Percentiles rank a stretch among this genome's conserved stretches.
Conservation (phyloP, 2,113 vertebrate genomes). For the Saccopteryx leptura region DNA sequence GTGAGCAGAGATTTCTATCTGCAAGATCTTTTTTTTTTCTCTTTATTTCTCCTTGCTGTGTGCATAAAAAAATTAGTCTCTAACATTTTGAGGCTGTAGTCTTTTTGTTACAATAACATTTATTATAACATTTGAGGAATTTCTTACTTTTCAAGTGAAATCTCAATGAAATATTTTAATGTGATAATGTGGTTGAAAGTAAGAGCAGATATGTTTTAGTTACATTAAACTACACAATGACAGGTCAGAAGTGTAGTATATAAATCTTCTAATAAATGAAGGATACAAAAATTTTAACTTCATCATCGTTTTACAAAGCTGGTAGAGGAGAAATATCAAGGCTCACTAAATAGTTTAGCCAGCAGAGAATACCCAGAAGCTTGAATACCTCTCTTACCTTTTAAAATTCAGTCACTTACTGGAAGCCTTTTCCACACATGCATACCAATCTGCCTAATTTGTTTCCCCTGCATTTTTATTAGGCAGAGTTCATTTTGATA, state of each 20-base stretch:
- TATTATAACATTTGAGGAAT: background rate
- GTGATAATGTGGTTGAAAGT: background rate
- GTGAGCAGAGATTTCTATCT: background rate
- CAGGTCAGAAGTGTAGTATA: constrained; percentile 69
- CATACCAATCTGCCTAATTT: background rate
- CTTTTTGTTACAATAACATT: background rate
- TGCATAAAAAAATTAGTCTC: background rate
- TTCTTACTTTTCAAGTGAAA: background rate
- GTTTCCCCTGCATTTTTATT: background rate
- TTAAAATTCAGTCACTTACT: no score
- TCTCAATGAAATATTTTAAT: background rate
- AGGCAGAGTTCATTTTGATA: background rate
- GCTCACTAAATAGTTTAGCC: background rate
- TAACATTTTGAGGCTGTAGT: background rate
- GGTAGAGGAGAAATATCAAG: background rate
- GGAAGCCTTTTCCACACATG: background rate
- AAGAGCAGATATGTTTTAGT: background rate
- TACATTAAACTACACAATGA: constrained; percentile 80
- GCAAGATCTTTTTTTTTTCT: background rate
- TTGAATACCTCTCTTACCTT: background rate
- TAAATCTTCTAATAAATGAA: constrained; percentile 77
- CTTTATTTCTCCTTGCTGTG: background rate
- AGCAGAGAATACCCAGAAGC: background rate
- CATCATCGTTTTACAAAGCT: background rate
- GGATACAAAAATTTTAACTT: constrained; percentile 49